Conservation (phyloP, 2,888 invertebrate genomes). For the Crossocerus cetratus region DNA sequence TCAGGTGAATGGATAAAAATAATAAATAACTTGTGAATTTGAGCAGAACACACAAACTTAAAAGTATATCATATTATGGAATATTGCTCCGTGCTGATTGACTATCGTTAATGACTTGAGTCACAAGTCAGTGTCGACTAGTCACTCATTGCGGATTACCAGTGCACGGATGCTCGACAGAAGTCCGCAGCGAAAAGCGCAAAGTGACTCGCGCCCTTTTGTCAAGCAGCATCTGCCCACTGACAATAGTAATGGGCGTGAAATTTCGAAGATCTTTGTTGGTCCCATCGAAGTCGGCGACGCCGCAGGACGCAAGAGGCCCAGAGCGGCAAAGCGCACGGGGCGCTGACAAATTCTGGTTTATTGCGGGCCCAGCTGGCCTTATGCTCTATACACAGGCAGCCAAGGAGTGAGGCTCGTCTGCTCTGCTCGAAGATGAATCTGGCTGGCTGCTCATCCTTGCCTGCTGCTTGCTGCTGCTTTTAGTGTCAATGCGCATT, state of each 20-base stretch:
- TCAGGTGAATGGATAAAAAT: too few species aligned
- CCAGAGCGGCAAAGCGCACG: conserved; percentile 34
- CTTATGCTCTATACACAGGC: background rate
- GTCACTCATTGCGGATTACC: too few species aligned
- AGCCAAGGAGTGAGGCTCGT: background rate
- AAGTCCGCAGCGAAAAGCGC: conserved; percentile 50
- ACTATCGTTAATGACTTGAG: too few species aligned
- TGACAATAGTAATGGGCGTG: conserved; percentile 75
- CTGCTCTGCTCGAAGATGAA: conserved; percentile 6
- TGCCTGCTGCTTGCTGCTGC: background rate
- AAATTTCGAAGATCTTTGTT: conserved; percentile 71
- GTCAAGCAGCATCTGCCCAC: conserved; percentile 67
- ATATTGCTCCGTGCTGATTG: too few species aligned
- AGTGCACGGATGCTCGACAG: conserved; percentile 2
- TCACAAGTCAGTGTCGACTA: too few species aligned
- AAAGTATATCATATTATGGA: too few species aligned
- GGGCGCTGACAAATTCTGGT: conserved; percentile 73
- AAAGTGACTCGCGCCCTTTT: conserved; percentile 63
- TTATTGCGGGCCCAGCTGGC: conserved; percentile 67
- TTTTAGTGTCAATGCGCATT: background rate
- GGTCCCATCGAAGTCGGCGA: conserved; percentile 42
- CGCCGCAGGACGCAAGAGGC: conserved; percentile 29
- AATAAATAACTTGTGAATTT: too few species aligned
- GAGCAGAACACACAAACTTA: too few species aligned
- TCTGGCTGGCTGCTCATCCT: background rate